Conservation (phyloP, 2,113 vertebrate species). For the Callithrix jacchus region DNA sequence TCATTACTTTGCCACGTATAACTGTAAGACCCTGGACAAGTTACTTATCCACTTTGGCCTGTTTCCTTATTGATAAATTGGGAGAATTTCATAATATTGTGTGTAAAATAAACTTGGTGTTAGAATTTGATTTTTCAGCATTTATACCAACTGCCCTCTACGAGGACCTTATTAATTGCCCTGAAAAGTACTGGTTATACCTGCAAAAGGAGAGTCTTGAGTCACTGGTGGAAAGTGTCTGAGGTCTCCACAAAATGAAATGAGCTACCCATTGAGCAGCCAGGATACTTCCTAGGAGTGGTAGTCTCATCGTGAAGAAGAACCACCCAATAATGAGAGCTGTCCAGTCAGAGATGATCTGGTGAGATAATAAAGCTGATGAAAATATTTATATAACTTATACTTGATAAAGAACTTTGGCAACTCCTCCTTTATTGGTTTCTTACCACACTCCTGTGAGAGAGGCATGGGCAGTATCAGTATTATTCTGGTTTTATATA, state of each 20-base stretch:
- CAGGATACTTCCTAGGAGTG: not conserved
- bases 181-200: not conserved
- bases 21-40: not conserved
- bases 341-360: not conserved
- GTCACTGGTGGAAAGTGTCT: not conserved
- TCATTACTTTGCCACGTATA: not conserved
- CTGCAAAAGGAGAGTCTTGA: not conserved
- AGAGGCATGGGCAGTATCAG: not conserved
- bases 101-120: not conserved
- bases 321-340: not conserved
- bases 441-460: not conserved
- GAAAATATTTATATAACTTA: not conserved
- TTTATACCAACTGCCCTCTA: not conserved
- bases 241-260: not conserved
- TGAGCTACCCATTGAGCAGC: not conserved
- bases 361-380: not conserved
- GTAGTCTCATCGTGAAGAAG: not conserved
- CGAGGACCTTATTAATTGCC: not conserved
- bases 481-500: rapidly evolving
- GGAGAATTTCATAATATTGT: not conserved
- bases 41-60: not conserved
- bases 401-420: not conserved
- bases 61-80: not conserved
- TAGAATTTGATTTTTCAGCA: not conserved
- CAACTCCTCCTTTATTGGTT: not conserved